Conservation (phyloP, 2,113 vertebrate genomes). For the Peucedramus taeniatus region DNA sequence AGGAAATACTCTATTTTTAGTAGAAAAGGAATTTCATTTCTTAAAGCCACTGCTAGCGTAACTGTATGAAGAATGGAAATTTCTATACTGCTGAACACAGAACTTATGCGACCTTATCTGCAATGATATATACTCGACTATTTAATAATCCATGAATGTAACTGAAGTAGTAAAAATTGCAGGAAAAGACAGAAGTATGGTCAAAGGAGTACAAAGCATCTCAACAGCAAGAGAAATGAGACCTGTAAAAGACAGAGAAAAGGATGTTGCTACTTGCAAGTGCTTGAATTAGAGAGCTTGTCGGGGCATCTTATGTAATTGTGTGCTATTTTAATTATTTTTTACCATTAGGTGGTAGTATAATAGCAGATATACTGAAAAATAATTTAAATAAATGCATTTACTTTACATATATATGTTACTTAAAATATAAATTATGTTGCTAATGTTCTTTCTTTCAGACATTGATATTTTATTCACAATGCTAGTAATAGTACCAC, state of each 20-base stretch:
- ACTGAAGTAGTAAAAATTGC: background rate
- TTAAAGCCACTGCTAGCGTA: background rate
- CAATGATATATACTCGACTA: background rate
- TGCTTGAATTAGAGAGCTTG: background rate
- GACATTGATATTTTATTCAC: background rate
- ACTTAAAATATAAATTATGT: background rate
- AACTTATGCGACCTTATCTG: background rate
- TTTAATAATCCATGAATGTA: background rate
- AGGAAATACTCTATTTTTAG: background rate
- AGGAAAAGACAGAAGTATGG: background rate
- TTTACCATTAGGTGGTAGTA: constrained; percentile 64
- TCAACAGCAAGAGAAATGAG: background rate
- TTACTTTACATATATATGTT: background rate
- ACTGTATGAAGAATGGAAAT: background rate
- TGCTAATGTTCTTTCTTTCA: background rate
- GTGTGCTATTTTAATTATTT: constrained; percentile 25
- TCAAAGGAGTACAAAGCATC: background rate
- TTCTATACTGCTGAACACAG: background rate
- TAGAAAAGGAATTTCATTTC: background rate
- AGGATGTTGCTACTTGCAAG: background rate
- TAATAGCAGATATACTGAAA: constrained; percentile 37
- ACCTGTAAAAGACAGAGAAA: background rate
- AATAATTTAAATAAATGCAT: background rate
- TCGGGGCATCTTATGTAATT: background rate
- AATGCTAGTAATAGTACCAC: background rate